Base-by-base conservation (phyloP, 2,888 invertebrate genomes). In the Patella ulyssiponensis region DNA sequence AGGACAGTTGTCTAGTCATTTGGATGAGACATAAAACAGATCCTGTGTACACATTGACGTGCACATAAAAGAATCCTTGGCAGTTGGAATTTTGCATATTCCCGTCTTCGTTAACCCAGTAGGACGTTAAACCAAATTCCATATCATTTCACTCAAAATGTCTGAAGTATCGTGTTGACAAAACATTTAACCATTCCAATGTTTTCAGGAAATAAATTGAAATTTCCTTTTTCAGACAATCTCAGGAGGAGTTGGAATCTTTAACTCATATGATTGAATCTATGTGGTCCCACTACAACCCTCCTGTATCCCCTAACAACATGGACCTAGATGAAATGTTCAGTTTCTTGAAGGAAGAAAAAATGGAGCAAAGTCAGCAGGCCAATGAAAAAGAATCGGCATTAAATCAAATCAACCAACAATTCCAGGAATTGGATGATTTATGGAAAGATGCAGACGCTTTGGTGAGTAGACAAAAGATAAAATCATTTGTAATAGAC, bases 261-360 rank as follows among this genome's bases (percentile, higher is more conserved):
- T 80, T 89, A 78, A 88, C 88, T 9, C 83, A 85, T 51, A 82
- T 88, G 80, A 88, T 89, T 15, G 89, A 87, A 81, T 86, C 88
- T 7, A 87, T 89, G 87, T 88, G 88, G 88, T 85, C 84, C 17
- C 87, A 88, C 71, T 85, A 87, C 80, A 85, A 88, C 74, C 88
- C 88, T 4, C 82, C 86, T 1, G 86, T 88, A 51, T 85, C 87
- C 0, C 88, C 89, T 7, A 83, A 86, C 80, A 87, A 85, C 79
- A 84, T 89, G 52, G 88, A 89, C 80, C 84, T 89, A 11, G 89
- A 89, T 76, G 83, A 86, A 75, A 88, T 89, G 85, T 89, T 89
- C 80, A 85, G 86, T 77, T 89, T 89, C 80, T 84, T 89, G 12
- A 85, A 85, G 72, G 87, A 87, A 58, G 88, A 88, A 71, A 84